These are phyloP conservation scores for Sphaeramia orbicularis DNA, from an alignment of 2,797 vertebrate species.

Conservation along the genomic window DNA sequence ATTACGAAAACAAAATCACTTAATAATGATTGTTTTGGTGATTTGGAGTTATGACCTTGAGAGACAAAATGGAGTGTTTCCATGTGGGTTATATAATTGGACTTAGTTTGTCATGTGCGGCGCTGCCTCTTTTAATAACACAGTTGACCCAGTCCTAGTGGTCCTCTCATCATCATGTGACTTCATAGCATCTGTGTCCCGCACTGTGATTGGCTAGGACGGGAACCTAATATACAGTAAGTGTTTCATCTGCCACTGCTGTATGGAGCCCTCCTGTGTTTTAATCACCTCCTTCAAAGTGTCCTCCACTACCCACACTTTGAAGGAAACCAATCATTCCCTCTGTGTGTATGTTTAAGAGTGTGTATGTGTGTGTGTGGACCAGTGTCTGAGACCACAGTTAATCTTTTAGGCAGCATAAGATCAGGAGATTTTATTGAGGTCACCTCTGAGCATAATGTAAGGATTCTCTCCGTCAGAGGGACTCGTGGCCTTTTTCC, in stretches of 20 bases:
- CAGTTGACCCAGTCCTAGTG: slow-evolving; percentile 74
- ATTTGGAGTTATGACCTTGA: neutral
- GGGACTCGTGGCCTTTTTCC: slow-evolving; percentile 9
- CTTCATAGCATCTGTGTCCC: slow-evolving; percentile 57
- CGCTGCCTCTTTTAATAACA: slow-evolving; percentile 42
- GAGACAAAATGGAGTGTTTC: slow-evolving; percentile 5
- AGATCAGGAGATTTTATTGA: slow-evolving; percentile 62
- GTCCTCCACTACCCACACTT: slow-evolving; percentile 47
- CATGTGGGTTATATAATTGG: slow-evolving; percentile 13
- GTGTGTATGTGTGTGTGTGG: slow-evolving; percentile 53
- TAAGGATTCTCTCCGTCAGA: slow-evolving; percentile 35
- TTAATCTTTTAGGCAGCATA: slow-evolving; percentile 58
- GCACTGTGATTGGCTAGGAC: slow-evolving; percentile 65
- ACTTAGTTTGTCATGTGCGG: neutral
- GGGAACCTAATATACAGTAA: slow-evolving; percentile 51
- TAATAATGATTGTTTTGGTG: neutral
- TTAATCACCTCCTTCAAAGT: slow-evolving; percentile 73
- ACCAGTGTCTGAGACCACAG: slow-evolving; percentile 32
- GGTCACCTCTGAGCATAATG: slow-evolving; percentile 63
- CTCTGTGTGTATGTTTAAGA: slow-evolving; percentile 3
- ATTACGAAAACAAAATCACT: slow-evolving; percentile 1
- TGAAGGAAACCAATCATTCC: slow-evolving; percentile 66
- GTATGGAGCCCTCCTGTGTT: slow-evolving; percentile 51
- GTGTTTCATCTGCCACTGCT: slow-evolving; percentile 52
- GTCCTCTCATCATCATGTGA: slow-evolving; percentile 57